Conservation (phyloP, 2,888 invertebrate genomes). For the Ptilodon capucinus region DNA sequence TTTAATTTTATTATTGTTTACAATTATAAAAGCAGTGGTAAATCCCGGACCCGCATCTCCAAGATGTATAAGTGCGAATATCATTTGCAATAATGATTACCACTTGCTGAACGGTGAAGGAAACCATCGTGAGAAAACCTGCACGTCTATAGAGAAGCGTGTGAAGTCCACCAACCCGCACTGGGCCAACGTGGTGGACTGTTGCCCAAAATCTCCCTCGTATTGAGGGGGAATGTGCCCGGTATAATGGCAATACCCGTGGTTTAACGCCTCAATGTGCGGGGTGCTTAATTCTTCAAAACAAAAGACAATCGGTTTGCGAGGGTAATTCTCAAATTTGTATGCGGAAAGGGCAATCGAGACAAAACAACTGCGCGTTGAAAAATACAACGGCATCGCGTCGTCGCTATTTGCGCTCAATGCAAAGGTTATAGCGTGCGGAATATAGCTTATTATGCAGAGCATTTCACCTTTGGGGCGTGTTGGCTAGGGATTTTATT, state of each 20-base stretch:
- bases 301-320: slow-evolving; percentile 36
- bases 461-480: background rate
- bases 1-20: too few relatives aligned
- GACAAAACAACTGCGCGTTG: slow-evolving; percentile 40
- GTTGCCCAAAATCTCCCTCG: too few relatives aligned
- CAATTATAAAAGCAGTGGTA: too few relatives aligned
- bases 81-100: too few relatives aligned
- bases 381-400: slow-evolving; percentile 34
- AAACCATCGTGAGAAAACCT: too few relatives aligned
- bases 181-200: too few relatives aligned
- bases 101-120: too few relatives aligned
- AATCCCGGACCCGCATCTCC: too few relatives aligned
- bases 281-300: slow-evolving; percentile 22
- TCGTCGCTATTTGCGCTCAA: slow-evolving; percentile 19
- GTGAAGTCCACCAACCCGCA: too few relatives aligned
- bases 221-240: too few relatives aligned
- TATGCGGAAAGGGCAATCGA: slow-evolving; percentile 47
- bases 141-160: too few relatives aligned
- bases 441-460: background rate
- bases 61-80: too few relatives aligned
- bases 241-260: slow-evolving; percentile 10
- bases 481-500: background rate
- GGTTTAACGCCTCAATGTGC: slow-evolving; percentile 21
- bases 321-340: slow-evolving; percentile 41
- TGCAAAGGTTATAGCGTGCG: slow-evolving; percentile 13